Evolutionary conservation across 2,888 invertebrate species (phyloP), one percentile per base, ranked within the genome.

Genomic region (Drosophila paramelanica): DNA sequence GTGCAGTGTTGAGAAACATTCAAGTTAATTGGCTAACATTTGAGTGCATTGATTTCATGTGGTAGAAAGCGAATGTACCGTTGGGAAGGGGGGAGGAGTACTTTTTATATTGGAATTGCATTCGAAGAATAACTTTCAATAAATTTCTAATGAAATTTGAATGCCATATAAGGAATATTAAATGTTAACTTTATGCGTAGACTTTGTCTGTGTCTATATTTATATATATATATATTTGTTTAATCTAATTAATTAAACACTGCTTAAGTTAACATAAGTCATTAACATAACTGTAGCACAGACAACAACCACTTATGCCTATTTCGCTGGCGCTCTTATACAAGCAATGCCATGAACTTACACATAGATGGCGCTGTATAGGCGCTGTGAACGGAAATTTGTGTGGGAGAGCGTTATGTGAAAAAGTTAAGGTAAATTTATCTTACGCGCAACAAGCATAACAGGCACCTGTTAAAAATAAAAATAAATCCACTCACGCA

Each of bases 281-380:
- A 8, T 23, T 38, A 36, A 49, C 17, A 31, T 14, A 4, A 13
- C 3, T 0, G 20, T 36, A 73, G 42, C 33, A 2, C 0, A 27
- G 52, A 50, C 60, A 38, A 13, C 10, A 57, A 41, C 59, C 56
- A 43, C 46, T 60, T 53, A 56, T 59, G 14, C 66, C 76, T 36
- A 64, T 47, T 64, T 25, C 0, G 1, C 0, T 0, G 8, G 0
- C n/a, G 13, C 56, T 67, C 60, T 71, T 71, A 62, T 75, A 66
- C 33, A 20, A 0, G 0, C 0, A 2, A 5, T 20, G 11, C 1
- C 5, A 8, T 14, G 1, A 39, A 8, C 5, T 27, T 3, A 36
- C 45, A n/a, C 17, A 31, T 52, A 74, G 74, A 59, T 45, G 74
- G 70, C 74, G 74, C 41, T 61, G 5, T 31, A 10, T 7, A 5